Evolutionary conservation across 1,140 invertebrate species (phyloP), one percentile per base, ranked within the genome.

Genomic region (Conopomorpha cramerella): DNA sequence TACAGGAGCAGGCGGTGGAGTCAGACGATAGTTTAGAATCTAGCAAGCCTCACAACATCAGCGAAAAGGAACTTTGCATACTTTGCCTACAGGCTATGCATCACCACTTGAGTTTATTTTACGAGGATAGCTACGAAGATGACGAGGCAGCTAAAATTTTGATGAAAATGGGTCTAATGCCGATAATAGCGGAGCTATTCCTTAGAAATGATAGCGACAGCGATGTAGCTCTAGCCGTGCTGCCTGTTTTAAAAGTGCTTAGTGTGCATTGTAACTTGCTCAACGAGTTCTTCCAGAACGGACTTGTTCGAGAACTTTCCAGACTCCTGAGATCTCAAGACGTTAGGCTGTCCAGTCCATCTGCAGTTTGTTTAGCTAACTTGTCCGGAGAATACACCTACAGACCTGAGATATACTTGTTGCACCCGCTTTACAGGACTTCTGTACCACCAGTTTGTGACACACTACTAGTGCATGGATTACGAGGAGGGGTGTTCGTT

Each of bases 401-500:
- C 52, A 61, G 79, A n/a, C 79, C 79, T 37, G 80, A 84, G 30
- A 68, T 91, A 30, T 90, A 87, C 62, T 67, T 89, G 13, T 74
- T 91, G 28, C 81, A 91, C 71, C 90, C 90, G 3, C 46, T 82
- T 13, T 77, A 82, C 30, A 76, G 83, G 50, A 77, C 56, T 30
- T 55, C 58, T 28, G 45, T 60, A 34, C 49, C 76, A 15, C 55
- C 79, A 12, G 73, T 82, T 26, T 78, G 86, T 42, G 92, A 94
- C 70, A 82, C 91, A 29, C 77, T 93, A 13, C 87, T 93, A 60
- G 79, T 93, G 2, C 91, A 93, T 77, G 91, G 92, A 2, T 60
- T 94, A n/a, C 71, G 90, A 30, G 92, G 91, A 10, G 89, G 90
- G 27, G 83, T 90, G 10, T 91, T 92, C 73, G 84, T 88, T 41